Conservation (phyloP, 1,140 invertebrate genomes). For the Drosophila aff. region DNA sequence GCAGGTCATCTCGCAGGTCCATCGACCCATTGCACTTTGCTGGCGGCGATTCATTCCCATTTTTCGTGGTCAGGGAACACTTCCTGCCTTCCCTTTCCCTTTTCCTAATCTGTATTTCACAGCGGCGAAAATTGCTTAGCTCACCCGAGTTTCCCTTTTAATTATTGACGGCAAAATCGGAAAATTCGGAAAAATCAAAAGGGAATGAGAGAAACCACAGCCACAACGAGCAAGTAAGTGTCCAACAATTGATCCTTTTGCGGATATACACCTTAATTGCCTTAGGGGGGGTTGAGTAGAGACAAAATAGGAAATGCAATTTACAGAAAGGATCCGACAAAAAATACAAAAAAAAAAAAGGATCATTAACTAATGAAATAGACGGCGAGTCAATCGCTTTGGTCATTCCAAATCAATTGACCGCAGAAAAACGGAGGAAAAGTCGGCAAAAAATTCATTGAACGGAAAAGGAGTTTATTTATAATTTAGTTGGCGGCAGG, state of each 20-base stretch:
- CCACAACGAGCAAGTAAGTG: constrained; percentile 18
- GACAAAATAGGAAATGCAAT: constrained; percentile 20
- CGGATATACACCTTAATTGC: constrained; percentile 81
- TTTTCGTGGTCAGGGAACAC: constrained; percentile 62
- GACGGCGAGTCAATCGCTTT: constrained; percentile 69
- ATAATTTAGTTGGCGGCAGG: constrained; percentile 8
- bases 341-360: neutral
- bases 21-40: constrained; percentile 62
- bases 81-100: constrained; percentile 43
- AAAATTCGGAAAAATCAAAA: constrained; percentile 35
- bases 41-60: constrained; percentile 63
- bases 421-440: constrained; percentile 23
- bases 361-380: constrained; percentile 61
- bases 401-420: constrained; percentile 70
- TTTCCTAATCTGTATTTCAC: constrained; percentile 54
- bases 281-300: constrained; percentile 13
- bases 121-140: constrained; percentile 69
- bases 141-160: constrained; percentile 32
- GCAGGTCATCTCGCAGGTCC: constrained; percentile 53
- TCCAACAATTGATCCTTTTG: constrained; percentile 53
- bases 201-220: constrained; percentile 43
- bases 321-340: constrained; percentile 36
- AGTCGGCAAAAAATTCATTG: constrained; percentile 37
- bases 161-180: constrained; percentile 52
- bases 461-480: constrained; percentile 30